Base-by-base conservation (phyloP, 2,113 vertebrate species). In the Ochotona curzoniae region DNA sequence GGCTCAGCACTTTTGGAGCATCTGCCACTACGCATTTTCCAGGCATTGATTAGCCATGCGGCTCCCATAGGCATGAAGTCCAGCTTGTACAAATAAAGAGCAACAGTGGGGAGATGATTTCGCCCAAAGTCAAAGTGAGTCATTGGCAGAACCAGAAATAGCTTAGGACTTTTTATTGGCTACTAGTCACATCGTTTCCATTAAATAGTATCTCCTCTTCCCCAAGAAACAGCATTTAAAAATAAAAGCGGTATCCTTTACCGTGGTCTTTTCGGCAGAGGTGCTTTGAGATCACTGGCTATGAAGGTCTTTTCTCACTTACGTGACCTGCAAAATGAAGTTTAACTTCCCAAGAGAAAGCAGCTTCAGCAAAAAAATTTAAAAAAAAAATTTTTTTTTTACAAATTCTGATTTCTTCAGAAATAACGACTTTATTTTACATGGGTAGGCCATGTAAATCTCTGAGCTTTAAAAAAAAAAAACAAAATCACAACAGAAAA, bases 1-100 rank as follows among this genome's bases (percentile, higher is more conserved):
- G 89, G 96, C 94, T 97, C 96, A 97, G 96, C 96, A 97, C 96
- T 97, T 97, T 95, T 95, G 93, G 91, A 96, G 96, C 96, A 95
- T 96, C 96, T 96, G 96, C 96, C 96, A 97, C 95, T 95, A 97
- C 90, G 95, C 96, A 93, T 96, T 96, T 96, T 96, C 89, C 97
- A 97, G 89, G 95, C 97, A 93, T 96, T 95, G 97, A 96, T 97
- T 96, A 96, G 95, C 95, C 91, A 94, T 97, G 95, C 94, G 93
- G 92, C 89, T 97, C 97, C 96, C 96, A 94, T 87, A 92, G 91
- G 95, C 96, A 91, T 91, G 95, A 89, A 95, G 95, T 96, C 96
- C 96, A 93, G 96, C 79, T 95, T 93, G 90, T 94, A 91, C 94
- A 95, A 89, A 96, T 95, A 91, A 94, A 95, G 81, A 96, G 96